Conservation (phyloP, 2,113 vertebrate species). For the Spea multiplicata region DNA sequence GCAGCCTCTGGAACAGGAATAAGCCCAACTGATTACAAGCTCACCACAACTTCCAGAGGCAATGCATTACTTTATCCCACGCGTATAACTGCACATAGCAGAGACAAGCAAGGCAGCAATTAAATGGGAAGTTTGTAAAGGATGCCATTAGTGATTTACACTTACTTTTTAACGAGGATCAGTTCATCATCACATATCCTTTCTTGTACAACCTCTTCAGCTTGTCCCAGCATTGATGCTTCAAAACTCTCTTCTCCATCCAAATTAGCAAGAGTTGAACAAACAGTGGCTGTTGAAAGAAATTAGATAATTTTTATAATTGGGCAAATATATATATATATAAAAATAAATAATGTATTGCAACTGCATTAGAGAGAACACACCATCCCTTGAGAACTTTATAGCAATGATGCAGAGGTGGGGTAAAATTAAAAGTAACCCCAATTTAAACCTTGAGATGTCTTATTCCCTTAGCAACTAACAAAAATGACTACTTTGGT, state of each 20-base stretch:
- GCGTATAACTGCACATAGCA: slow-evolving; percentile 70
- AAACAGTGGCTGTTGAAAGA: slow-evolving; percentile 75
- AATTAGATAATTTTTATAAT: not conserved
- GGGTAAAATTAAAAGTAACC: no score
- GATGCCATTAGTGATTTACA: not conserved
- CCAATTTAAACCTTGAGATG: no score
- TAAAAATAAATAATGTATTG: no score
- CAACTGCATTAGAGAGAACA: no score
- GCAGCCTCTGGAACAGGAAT: not conserved
- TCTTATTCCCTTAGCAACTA: no score
- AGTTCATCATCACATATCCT: slow-evolving; percentile 94
- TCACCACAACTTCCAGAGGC: not conserved
- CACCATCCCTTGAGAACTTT: no score
- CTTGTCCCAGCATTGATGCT: slow-evolving; percentile 86
- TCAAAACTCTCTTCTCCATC: slow-evolving; percentile 97
- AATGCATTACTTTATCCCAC: slow-evolving; percentile 61
- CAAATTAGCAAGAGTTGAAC: slow-evolving; percentile 89
- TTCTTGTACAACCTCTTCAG: slow-evolving; percentile 94
- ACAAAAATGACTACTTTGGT: no score
- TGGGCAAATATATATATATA: no score
- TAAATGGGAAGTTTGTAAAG: slow-evolving; percentile 56
- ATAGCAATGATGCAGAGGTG: no score
- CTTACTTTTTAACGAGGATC: slow-evolving; percentile 96
- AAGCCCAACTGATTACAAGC: not conserved
- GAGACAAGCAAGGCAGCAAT: slow-evolving; percentile 61